phyloP scores from a whole-genome alignment of 2,797 vertebrate species.

The Linurgus olivaceus region DNA sequence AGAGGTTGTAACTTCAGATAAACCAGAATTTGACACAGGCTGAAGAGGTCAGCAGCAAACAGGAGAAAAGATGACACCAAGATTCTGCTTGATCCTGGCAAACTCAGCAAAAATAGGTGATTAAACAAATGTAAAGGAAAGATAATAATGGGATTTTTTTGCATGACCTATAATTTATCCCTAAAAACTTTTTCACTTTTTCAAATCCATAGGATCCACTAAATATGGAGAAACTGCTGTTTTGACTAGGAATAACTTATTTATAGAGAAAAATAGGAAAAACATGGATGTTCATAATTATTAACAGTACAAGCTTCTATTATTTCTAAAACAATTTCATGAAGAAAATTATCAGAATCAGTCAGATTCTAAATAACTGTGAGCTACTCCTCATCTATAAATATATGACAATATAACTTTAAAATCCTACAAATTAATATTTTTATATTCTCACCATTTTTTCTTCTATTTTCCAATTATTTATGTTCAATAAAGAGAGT shows the following conservation, averaged over 20 bases:
- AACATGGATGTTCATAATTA: background rate
- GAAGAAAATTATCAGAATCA: background rate
- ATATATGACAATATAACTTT: background rate
- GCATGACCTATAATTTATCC: background rate
- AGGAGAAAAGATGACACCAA: background rate
- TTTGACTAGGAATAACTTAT: background rate
- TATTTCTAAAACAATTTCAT: background rate
- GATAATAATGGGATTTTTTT: background rate
- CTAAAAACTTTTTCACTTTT: background rate
- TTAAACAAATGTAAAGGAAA: background rate
- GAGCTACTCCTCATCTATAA: background rate
- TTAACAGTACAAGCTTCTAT: background rate
- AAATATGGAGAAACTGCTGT: background rate
- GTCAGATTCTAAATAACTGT: background rate
- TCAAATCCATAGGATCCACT: background rate
- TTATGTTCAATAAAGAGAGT: background rate
- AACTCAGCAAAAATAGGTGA: background rate
- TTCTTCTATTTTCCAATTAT: background rate
- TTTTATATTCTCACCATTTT: background rate
- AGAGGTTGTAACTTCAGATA: background rate
- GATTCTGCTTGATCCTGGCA: background rate
- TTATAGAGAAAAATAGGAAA: background rate
- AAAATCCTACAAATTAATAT: background rate
- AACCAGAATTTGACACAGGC: background rate
- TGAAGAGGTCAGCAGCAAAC: background rate